Evolutionary conservation across 2,113 vertebrate species (phyloP).

Genomic region (Columbina picui): DNA sequence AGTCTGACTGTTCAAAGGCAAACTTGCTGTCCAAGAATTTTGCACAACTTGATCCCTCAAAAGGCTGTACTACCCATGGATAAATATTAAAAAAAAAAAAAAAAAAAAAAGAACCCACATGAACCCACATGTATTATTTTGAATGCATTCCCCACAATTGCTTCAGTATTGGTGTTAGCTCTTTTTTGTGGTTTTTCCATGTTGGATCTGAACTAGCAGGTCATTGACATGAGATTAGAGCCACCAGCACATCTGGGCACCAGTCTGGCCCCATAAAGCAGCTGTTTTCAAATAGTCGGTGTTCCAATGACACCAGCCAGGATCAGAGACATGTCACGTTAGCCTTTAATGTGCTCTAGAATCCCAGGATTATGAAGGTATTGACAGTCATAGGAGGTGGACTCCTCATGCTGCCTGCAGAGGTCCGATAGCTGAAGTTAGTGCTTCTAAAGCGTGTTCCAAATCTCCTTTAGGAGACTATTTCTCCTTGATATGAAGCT

Average conservation of each 20-base stretch:
- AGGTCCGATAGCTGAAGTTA: neutral
- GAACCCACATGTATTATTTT: neutral
- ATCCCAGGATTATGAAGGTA: neutral
- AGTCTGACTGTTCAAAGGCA: neutral
- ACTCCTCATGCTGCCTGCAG: neutral
- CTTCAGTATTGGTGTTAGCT: neutral
- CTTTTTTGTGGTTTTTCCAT: neutral
- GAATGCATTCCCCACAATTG: neutral
- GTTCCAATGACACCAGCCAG: neutral
- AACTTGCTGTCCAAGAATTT: neutral
- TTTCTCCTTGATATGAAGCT: neutral
- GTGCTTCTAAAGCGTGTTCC: rapidly evolving
- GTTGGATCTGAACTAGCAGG: neutral
- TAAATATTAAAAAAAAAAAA: neutral
- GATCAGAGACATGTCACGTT: neutral
- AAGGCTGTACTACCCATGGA: neutral
- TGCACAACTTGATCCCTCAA: neutral
- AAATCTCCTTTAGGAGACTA: neutral
- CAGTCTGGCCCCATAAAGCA: neutral
- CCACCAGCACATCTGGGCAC: neutral
- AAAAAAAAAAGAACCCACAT: too few relatives aligned
- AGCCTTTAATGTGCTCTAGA: neutral
- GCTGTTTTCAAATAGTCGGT: neutral
- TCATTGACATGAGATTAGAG: neutral
- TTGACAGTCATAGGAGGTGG: neutral